Evolutionary conservation across 2,888 invertebrate genomes (phyloP).

Genomic region (Fragum sueziense): DNA sequence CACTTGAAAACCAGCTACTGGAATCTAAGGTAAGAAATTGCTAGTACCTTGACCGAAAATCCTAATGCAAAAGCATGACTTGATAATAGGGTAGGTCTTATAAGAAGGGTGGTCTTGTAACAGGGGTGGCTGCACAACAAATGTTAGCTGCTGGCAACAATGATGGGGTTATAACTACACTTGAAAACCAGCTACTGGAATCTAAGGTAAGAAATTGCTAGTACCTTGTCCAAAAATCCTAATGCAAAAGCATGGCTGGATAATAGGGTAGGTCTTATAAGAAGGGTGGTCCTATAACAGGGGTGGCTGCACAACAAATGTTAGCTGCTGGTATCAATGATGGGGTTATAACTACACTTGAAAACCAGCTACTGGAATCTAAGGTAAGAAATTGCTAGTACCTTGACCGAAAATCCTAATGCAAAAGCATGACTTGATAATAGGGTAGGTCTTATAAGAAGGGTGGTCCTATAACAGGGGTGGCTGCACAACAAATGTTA

Average conservation of each 20-base stretch:
- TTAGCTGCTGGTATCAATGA: conserved; percentile 71
- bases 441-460: too few species aligned
- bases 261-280: too few species aligned
- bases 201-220: conserved; percentile 75
- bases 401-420: too few species aligned
- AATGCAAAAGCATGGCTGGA: too few species aligned
- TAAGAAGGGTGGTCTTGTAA: conserved; percentile 74
- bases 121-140: conserved; percentile 74
- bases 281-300: conserved; percentile 75
- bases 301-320: conserved; percentile 74
- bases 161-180: conserved; percentile 72
- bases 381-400: too few species aligned
- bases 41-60: too few species aligned
- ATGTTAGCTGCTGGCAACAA: conserved; percentile 72
- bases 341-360: conserved; percentile 75
- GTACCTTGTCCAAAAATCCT: too few species aligned
- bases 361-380: conserved; percentile 72
- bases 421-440: too few species aligned
- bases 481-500: conserved; percentile 75
- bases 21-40: conserved; percentile 75
- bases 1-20: conserved; percentile 74
- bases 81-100: too few species aligned
- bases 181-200: conserved; percentile 75
- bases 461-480: conserved; percentile 75
- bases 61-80: too few species aligned